Evolutionary conservation across 2,888 invertebrate species (phyloP).

Genomic region (Drosophila robusta): DNA sequence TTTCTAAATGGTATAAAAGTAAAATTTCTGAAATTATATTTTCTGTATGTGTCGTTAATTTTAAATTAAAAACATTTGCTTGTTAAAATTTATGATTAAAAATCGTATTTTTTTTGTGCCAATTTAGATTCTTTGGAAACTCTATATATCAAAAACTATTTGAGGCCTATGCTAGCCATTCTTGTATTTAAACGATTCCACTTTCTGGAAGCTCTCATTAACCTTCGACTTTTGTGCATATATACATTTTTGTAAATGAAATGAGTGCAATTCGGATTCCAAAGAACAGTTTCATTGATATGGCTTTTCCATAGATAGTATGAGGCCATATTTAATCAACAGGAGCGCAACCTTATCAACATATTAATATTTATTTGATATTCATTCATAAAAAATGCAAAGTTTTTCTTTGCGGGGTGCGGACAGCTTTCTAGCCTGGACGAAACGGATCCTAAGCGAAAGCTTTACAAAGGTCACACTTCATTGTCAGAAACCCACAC

Average conservation of each 20-base stretch:
- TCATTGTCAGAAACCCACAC: not conserved
- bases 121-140: no score
- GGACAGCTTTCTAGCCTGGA: not conserved
- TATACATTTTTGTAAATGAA: not conserved
- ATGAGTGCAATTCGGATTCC: not conserved
- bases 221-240: no score
- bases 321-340: slow-evolving; percentile 9
- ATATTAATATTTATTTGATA: not conserved
- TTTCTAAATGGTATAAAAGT: no score
- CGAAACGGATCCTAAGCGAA: not conserved
- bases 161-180: no score
- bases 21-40: no score
- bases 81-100: no score
- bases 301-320: not conserved
- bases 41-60: no score
- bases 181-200: no score
- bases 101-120: no score
- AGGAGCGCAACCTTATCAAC: slow-evolving; percentile 7
- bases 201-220: no score
- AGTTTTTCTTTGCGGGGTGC: not conserved
- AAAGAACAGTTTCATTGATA: slow-evolving; percentile 1
- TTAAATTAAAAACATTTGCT: no score
- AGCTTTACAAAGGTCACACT: slow-evolving; percentile 15
- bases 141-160: no score
- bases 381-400: slow-evolving; percentile 33